Evolutionary conservation across 2,888 invertebrate species (phyloP).

Genomic region (Papilio demoleus): DNA sequence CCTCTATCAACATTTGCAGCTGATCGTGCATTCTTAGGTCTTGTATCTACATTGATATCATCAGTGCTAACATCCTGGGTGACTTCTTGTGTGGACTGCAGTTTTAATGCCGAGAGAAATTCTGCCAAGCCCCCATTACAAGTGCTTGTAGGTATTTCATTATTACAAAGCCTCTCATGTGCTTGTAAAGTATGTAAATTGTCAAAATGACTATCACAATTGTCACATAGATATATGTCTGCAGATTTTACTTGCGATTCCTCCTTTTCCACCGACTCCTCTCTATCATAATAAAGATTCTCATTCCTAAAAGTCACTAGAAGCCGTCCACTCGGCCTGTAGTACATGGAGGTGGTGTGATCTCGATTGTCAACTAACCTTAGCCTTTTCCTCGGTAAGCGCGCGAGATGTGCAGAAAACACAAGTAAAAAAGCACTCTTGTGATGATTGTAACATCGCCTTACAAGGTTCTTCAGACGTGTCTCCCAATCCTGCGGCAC

Average conservation of each 20-base stretch:
- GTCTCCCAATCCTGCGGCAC: constrained; percentile 83
- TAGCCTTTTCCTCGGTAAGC: constrained; percentile 85
- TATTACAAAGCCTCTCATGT: constrained; percentile 78
- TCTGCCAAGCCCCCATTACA: constrained; percentile 66
- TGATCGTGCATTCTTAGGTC: constrained; percentile 63
- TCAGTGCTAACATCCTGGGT: constrained; percentile 45
- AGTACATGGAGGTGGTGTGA: constrained; percentile 88
- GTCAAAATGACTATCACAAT: constrained; percentile 89
- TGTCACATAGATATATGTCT: constrained; percentile 89
- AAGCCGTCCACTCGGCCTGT: constrained; percentile 85
- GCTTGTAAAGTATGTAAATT: constrained; percentile 67
- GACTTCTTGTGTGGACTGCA: constrained; percentile 57
- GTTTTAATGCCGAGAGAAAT: constrained; percentile 71
- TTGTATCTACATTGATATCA: constrained; percentile 51
- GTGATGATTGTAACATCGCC: constrained; percentile 88
- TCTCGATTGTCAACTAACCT: constrained; percentile 89
- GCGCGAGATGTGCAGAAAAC: constrained; percentile 87
- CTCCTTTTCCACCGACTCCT: constrained; percentile 61
- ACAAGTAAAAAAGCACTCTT: constrained; percentile 87
- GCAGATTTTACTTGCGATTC: constrained; percentile 83
- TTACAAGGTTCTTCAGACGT: constrained; percentile 86
- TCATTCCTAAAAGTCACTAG: constrained; percentile 90
- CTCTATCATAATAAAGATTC: constrained; percentile 84
- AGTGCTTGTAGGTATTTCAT: constrained; percentile 57
- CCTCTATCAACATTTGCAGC: constrained; percentile 69